phyloP scores from a whole-genome alignment of 2,113 vertebrate genomes.

The Perccottus glenii region DNA sequence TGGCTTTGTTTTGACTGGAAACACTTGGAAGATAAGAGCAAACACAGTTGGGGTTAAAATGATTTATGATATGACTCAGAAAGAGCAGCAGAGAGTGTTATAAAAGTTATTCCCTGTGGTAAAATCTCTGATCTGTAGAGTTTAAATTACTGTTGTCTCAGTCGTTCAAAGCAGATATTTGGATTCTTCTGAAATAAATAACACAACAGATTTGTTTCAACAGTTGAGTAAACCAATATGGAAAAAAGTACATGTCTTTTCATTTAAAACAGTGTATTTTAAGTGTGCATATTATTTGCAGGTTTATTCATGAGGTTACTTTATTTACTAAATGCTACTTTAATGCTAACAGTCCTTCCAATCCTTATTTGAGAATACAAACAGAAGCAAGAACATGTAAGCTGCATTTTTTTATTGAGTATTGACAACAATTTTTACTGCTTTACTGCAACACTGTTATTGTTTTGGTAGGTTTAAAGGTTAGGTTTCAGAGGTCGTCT shows the following conservation, averaged over 20 bases:
- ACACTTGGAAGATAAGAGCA: neutral
- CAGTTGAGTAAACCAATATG: neutral
- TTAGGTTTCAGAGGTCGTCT: too few species aligned
- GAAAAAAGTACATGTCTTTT: neutral
- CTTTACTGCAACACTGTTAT: too few species aligned
- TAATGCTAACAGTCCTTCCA: too few species aligned
- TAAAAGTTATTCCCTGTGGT: neutral
- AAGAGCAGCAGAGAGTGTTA: neutral
- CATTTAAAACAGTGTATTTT: neutral
- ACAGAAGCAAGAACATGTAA: too few species aligned
- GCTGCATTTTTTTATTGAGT: too few species aligned
- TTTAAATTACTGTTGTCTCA: conserved; percentile 1
- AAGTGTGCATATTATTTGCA: too few species aligned
- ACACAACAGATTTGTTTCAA: neutral
- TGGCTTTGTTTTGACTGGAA: neutral
- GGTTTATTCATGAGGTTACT: too few species aligned
- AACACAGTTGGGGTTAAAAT: too few species aligned
- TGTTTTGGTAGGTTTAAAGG: too few species aligned
- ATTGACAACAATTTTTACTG: too few species aligned
- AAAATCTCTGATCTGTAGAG: neutral
- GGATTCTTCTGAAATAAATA: conserved; percentile 7
- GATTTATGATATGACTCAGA: conserved; percentile 1
- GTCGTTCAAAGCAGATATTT: neutral
- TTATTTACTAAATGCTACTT: too few species aligned
- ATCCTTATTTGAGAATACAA: too few species aligned